A percentile compares a stretch with the other conserved stretches of the same genome.
These are phyloP conservation scores for Blera fallax DNA, from an alignment of 2,888 invertebrate species.

Conservation along the genomic window DNA sequence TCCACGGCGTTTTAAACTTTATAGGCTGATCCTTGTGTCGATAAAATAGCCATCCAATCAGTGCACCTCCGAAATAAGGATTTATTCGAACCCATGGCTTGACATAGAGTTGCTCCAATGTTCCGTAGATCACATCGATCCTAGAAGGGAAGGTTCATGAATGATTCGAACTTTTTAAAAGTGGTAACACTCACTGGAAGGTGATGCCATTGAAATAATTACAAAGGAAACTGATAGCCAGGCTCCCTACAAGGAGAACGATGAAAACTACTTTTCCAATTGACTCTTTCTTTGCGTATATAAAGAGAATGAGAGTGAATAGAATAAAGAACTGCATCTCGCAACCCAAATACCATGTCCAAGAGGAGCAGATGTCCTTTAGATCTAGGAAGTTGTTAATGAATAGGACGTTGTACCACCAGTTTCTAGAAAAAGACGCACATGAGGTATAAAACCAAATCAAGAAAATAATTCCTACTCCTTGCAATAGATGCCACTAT, in stretches of 20 bases:
- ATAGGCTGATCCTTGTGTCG: conserved; percentile 50
- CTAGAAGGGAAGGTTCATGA: conserved; percentile 68
- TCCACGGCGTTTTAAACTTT: conserved; percentile 48
- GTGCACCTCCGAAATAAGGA: conserved; percentile 77
- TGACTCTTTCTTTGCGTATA: conserved; percentile 75
- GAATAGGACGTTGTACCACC: conserved; percentile 77
- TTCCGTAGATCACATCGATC: conserved; percentile 76
- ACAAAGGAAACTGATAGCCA: conserved; percentile 75
- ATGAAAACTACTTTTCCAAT: conserved; percentile 74
- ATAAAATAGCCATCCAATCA: conserved; percentile 76
- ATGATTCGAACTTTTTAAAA: not conserved
- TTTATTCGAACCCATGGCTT: conserved; percentile 77
- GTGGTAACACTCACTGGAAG: conserved; percentile 76
- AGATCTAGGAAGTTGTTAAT: conserved; percentile 76
- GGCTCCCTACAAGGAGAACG: conserved; percentile 71
- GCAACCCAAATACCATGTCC: conserved; percentile 79
- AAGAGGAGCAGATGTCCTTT: conserved; percentile 76
- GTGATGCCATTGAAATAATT: conserved; percentile 76
- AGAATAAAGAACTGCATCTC: conserved; percentile 77
- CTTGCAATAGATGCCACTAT: conserved; percentile 77
- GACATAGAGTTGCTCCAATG: conserved; percentile 76
- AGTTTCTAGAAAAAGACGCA: conserved; percentile 74
- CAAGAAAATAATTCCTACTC: conserved; percentile 70
- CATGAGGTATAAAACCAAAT: not conserved
- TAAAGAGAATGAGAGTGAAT: conserved; percentile 75